Evolutionary conservation across 2,797 vertebrate species (phyloP), one percentile per base, ranked within the genome.

Genomic region (Mormyrus hasselquistii): DNA sequence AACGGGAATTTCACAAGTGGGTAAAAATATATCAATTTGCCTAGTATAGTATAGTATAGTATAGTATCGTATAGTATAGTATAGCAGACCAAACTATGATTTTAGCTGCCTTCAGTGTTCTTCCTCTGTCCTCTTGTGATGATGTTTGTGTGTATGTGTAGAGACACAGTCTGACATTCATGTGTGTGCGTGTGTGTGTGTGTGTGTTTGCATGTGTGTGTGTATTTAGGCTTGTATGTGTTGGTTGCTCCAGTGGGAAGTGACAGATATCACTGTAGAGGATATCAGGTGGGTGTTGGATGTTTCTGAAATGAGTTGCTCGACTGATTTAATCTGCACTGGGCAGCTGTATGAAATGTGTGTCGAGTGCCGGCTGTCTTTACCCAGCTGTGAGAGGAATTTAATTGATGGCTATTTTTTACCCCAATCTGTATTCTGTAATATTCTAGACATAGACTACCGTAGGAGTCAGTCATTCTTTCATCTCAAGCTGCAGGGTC

Each of bases 361-460:
- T 84, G 82, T 49, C 8, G n/a, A 52, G 82, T 49, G 38, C 49
- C 8, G 41, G 82, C 82, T 50, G n/a, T 52, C 47, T 84, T 84
- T 84, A 22, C n/a, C 44, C 49, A 52, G 44, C 49, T 25, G 47
- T 84, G 82, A 50, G 38, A 12, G 22, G 44, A 84, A 84, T 84
- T 47, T 84, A 84, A 84, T 84, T 84, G 44, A 22, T 84, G 82
- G n/a, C n/a, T 49, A 49, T 52, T 49, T 49, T 84, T 84, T 84
- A 47, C 82, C 73, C n/a, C 44, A 52, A 10, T 22, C 79, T 25
- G 79, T 83, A 47, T 29, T 84, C 82, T 29, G 47, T 84, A 52
- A 16, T 84, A 19, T 84, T 52, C 47, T 49, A 47, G 22, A 84
- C 47, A 49, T 22, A 8, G n/a, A 52, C 22, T 29, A 34, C 29